phyloP scores from a whole-genome alignment of 2,888 invertebrate genomes.

The Acleris sparsana region DNA sequence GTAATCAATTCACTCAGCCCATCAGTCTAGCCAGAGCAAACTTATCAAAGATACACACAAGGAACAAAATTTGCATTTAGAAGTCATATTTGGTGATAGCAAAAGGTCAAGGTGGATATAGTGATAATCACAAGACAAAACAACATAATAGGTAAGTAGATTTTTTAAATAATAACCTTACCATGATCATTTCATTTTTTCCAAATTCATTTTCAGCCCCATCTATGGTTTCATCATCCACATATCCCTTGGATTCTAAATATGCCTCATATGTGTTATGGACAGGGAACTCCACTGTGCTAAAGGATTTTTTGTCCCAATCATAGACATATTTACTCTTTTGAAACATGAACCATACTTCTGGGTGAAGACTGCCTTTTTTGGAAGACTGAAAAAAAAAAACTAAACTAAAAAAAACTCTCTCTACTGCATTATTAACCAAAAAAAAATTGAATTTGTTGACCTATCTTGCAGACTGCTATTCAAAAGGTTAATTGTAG shows the following conservation, averaged over 20 bases:
- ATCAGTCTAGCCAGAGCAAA: too few species aligned
- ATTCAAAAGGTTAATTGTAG: too few species aligned
- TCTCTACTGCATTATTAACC: too few species aligned
- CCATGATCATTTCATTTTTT: constrained; percentile 93
- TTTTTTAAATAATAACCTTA: constrained; percentile 59
- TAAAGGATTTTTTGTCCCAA: constrained; percentile 90
- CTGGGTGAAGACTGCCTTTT: constrained; percentile 76
- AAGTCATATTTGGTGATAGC: too few species aligned
- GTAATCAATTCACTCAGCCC: too few species aligned
- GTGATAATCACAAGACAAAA: neutral
- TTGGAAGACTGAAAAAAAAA: constrained; percentile 71
- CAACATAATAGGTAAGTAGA: neutral
- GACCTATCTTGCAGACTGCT: too few species aligned
- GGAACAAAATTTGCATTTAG: too few species aligned
- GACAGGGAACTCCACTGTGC: constrained; percentile 93
- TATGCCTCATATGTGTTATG: constrained; percentile 88
- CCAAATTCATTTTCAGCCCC: constrained; percentile 93
- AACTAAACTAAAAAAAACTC: too few species aligned
- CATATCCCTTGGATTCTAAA: constrained; percentile 93
- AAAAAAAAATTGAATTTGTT: too few species aligned
- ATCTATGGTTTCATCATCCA: constrained; percentile 90
- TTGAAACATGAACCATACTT: constrained; percentile 97
- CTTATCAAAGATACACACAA: too few species aligned
- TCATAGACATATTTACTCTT: constrained; percentile 98
- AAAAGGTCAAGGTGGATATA: too few species aligned